Percentiles rank a stretch among this genome's conserved stretches.
Evolutionary conservation across 1,140 invertebrate species (phyloP).

Genomic region (Macrobrachium nipponense): DNA sequence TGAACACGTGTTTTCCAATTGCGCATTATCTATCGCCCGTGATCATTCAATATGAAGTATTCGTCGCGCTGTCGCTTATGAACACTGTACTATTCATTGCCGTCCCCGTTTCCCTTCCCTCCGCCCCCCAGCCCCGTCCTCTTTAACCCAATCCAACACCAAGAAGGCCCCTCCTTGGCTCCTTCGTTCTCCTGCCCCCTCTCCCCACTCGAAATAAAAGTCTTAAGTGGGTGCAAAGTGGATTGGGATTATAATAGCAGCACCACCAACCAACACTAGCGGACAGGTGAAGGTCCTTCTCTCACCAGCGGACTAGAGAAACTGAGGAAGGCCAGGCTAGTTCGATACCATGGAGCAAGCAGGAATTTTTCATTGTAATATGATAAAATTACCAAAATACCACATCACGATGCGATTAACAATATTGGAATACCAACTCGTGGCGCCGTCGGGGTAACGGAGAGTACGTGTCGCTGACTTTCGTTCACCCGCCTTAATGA

Average conservation of each 20-base stretch:
- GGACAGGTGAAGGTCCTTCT: conserved; percentile 7
- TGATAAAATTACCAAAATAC: conserved; percentile 63
- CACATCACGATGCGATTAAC: conserved; percentile 63
- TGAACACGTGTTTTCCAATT: no score
- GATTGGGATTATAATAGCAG: background rate
- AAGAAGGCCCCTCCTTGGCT: no score
- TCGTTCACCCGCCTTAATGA: conserved; percentile 55
- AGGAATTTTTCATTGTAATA: conserved; percentile 64
- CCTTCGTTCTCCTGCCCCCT: no score
- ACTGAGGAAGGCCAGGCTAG: conserved; percentile 36
- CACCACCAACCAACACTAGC: conserved; percentile 12
- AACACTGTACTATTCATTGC: no score
- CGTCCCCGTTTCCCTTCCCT: no score
- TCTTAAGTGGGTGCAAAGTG: background rate
- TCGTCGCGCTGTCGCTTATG: no score
- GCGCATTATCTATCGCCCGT: no score
- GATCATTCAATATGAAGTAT: no score
- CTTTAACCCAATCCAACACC: no score
- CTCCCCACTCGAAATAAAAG: background rate
- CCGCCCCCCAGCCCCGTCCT: no score
- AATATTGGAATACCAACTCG: conserved; percentile 62
- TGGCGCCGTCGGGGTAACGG: conserved; percentile 56
- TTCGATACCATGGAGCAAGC: conserved; percentile 43
- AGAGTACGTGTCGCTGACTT: conserved; percentile 37
- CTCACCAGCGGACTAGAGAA: conserved; percentile 25